Percentiles rank a stretch among this genome's conserved stretches.
These are phyloP conservation scores for Chloroceryle amazona DNA, from an alignment of 2,797 vertebrate species.

Conservation along the genomic window DNA sequence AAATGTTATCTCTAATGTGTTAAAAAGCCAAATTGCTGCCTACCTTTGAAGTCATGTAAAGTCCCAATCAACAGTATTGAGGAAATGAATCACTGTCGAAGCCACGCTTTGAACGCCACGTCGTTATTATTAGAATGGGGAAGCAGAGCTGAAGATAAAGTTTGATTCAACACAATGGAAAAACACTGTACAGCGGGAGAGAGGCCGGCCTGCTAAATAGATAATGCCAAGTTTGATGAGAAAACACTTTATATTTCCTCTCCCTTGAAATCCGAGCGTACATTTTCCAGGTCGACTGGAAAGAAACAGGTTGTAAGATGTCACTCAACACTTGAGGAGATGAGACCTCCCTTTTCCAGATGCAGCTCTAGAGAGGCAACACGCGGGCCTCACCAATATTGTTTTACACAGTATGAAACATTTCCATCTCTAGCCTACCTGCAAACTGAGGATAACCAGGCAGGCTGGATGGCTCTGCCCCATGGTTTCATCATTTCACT, in stretches of 20 bases:
- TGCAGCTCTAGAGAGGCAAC: not conserved
- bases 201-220: conserved; percentile 57
- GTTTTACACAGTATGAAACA: not conserved
- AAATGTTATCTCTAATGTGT: not conserved
- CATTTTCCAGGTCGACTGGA: conserved; percentile 67
- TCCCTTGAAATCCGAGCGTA: conserved; percentile 61
- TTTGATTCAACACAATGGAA: conserved; percentile 58
- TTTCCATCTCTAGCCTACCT: not conserved
- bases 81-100: conserved; percentile 65
- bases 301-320: conserved; percentile 58
- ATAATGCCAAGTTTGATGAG: conserved; percentile 66
- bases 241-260: conserved; percentile 75
- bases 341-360: conserved; percentile 52
- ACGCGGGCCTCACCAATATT: not conserved
- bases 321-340: conserved; percentile 51
- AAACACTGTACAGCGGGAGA: conserved; percentile 33
- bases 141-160: conserved; percentile 65
- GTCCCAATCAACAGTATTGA: conserved; percentile 28
- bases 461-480: not conserved
- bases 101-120: conserved; percentile 30
- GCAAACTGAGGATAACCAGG: not conserved
- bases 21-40: conserved; percentile 56
- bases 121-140: conserved; percentile 40
- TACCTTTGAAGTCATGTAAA: not conserved
- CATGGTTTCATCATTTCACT: not conserved